Evolutionary conservation across 2,113 vertebrate species (phyloP), one percentile per base, ranked within the genome.

Genomic region (Agapornis roseicollis): DNA sequence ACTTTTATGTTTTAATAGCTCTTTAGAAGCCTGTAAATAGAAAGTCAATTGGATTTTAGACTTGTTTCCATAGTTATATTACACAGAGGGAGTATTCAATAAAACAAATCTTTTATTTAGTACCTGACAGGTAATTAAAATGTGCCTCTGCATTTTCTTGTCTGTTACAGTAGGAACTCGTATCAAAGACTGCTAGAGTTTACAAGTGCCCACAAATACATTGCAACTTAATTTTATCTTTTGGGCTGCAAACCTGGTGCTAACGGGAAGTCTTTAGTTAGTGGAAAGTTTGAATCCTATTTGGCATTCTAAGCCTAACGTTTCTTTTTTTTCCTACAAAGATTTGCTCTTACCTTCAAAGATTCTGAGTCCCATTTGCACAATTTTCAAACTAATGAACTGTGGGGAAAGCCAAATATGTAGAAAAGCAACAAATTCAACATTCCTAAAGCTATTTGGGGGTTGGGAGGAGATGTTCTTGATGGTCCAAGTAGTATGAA

Each of bases 51-150:
- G 97, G 97, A 96, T 93, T 81, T 97, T 95, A 97, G 97, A 92
- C 93, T 97, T 97, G 96, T 98, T 98, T 98, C 96, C 97, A 96
- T 97, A 97, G 96, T 97, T 96, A 97, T 97, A 91, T 95, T 76
- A 94, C 96, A 90, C 97, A 96, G 94, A 97, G 97, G 97, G 98
- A 98, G 96, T 97, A 98, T 98, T 97, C 93, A 97, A 97, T 98
- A 97, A 98, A 98, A 95, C 94, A 97, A 98, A 97, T 94, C 93
- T 98, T 98, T 98, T 98, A 98, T 98, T 98, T 98, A 98, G 97
- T 97, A 96, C 97, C 97, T 98, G 97, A 96, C 98, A 98, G 98
- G 97, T 98, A 98, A 98, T 98, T 98, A 97, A 98, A 97, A 97
- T 97, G 96, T 95, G 87, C 96, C 92, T 96, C 96, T 94, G 94